Evolutionary conservation across 1,140 invertebrate species (phyloP).

Genomic region (Drosophila insularis): DNA sequence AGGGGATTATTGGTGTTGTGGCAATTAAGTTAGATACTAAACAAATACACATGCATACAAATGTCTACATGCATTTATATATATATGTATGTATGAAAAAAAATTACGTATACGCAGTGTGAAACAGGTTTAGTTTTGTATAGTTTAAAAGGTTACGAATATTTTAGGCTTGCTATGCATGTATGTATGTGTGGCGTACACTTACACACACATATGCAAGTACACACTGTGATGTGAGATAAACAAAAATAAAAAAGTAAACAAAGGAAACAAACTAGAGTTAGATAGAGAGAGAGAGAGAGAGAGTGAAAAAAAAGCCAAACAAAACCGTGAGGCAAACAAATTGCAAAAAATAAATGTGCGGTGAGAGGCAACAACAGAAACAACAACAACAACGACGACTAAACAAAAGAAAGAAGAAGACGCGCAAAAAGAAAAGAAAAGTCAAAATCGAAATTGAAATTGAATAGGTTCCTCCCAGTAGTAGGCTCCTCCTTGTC

Average conservation of each 20-base stretch:
- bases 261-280: conserved; percentile 4
- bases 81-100: neutral
- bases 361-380: conserved; percentile 49
- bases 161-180: conserved; percentile 29
- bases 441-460: conserved; percentile 39
- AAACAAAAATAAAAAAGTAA: conserved; percentile 31
- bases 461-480: conserved; percentile 38
- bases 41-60: neutral
- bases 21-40: conserved; percentile 13
- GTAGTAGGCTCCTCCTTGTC: conserved; percentile 29
- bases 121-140: conserved; percentile 9
- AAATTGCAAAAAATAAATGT: conserved; percentile 65
- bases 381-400: conserved; percentile 40
- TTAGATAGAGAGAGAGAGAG: neutral
- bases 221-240: conserved; percentile 22
- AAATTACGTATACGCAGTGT: conserved; percentile 5
- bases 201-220: neutral
- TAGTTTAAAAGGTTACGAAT: conserved; percentile 37
- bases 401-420: conserved; percentile 53
- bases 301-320: conserved; percentile 13
- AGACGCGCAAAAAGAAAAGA: conserved; percentile 60
- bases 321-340: conserved; percentile 37
- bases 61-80: neutral
- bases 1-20: conserved; percentile 1
- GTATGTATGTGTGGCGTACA: conserved; percentile 9